Evolutionary conservation across 2,888 invertebrate genomes (phyloP).

Genomic region (Ectemnius cavifrons): DNA sequence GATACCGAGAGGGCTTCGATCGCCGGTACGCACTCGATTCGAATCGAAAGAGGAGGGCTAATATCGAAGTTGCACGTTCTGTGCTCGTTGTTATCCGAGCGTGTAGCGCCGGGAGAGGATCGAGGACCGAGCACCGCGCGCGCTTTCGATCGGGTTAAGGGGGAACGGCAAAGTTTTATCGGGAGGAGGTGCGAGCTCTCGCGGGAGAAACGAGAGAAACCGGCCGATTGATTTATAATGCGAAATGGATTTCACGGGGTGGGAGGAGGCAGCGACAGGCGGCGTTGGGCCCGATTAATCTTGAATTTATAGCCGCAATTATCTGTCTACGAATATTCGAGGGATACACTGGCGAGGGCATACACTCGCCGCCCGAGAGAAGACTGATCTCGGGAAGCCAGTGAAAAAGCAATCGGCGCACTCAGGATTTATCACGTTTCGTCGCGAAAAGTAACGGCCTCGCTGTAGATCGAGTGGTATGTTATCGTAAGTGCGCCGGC

Average conservation of each 20-base stretch:
- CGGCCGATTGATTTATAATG: slow-evolving; percentile 70
- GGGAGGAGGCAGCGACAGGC: slow-evolving; percentile 67
- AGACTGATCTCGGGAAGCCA: slow-evolving; percentile 24
- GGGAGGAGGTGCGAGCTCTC: slow-evolving; percentile 57
- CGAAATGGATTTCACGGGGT: slow-evolving; percentile 70
- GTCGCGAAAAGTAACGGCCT: slow-evolving; percentile 24
- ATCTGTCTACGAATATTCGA: slow-evolving; percentile 71
- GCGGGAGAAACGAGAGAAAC: slow-evolving; percentile 56
- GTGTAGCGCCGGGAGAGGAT: too few relatives aligned
- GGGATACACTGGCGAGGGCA: slow-evolving; percentile 35
- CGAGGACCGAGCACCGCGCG: too few relatives aligned
- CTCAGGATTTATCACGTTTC: slow-evolving; percentile 47
- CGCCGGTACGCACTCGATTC: slow-evolving; percentile 1
- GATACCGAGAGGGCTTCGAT: background rate
- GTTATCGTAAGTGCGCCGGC: background rate
- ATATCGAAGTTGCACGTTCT: slow-evolving; percentile 29
- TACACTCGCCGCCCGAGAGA: slow-evolving; percentile 10
- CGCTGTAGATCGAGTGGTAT: slow-evolving; percentile 1
- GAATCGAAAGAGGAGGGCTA: slow-evolving; percentile 33
- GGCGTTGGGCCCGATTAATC: slow-evolving; percentile 70
- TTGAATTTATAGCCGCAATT: slow-evolving; percentile 73
- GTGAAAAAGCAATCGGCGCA: slow-evolving; percentile 35
- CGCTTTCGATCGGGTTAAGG: slow-evolving; percentile 12
- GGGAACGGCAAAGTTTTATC: slow-evolving; percentile 62
- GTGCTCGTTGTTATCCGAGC: slow-evolving; percentile 45